These are phyloP conservation scores for Spinus pinus DNA, from an alignment of 2,797 vertebrate genomes.

Conservation along the genomic window DNA sequence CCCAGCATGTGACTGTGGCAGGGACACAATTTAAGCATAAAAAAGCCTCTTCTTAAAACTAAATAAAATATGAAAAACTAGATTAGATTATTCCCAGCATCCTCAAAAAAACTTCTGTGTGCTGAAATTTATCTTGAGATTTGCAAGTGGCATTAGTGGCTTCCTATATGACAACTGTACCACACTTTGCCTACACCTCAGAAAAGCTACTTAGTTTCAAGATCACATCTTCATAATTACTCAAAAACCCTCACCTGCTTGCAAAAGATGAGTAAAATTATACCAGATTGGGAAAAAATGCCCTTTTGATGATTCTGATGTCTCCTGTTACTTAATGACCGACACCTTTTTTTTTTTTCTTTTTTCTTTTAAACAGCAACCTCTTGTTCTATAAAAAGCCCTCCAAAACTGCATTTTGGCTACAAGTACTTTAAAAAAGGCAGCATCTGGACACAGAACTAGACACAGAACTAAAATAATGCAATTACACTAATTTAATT, in stretches of 20 bases:
- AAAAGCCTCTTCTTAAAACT: constrained; percentile 28
- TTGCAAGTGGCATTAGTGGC: constrained; percentile 2
- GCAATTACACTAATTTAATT: neutral
- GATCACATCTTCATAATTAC: neutral
- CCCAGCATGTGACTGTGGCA: constrained; percentile 15
- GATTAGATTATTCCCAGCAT: constrained; percentile 52
- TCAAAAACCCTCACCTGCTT: neutral
- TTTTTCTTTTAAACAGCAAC: neutral
- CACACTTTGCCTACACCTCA: neutral
- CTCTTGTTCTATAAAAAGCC: neutral
- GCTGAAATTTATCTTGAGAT: constrained; percentile 52
- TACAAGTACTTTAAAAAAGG: neutral
- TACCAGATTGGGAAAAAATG: neutral
- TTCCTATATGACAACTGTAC: neutral
- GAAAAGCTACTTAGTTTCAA: neutral
- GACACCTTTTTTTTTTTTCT: neutral
- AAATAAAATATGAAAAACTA: constrained; percentile 69
- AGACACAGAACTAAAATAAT: neutral
- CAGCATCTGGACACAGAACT: neutral
- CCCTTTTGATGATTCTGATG: neutral
- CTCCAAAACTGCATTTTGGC: neutral
- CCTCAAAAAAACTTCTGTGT: constrained; percentile 43
- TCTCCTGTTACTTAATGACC: neutral
- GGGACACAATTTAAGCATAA: neutral
- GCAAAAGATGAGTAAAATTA: neutral